Conservation (phyloP, 2,797 vertebrate genomes). For the Takifugu rubripes region DNA sequence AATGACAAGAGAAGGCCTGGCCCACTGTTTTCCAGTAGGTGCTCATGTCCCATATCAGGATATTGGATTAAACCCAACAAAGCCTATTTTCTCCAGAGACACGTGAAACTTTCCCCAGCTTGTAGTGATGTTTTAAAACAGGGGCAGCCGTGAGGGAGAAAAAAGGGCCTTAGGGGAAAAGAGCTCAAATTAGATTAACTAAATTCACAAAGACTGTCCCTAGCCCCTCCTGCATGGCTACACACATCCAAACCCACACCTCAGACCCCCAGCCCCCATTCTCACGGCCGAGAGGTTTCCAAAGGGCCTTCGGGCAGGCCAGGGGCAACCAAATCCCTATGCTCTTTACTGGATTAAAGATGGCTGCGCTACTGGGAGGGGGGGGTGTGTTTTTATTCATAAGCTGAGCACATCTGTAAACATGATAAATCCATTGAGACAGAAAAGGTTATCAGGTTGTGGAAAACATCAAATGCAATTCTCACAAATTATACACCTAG, state of each 20-base stretch:
- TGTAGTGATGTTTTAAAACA: conserved; percentile 60
- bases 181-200: conserved; percentile 77
- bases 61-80: conserved; percentile 70
- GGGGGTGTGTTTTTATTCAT: conserved; percentile 46
- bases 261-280: conserved; percentile 59
- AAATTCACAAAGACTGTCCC: conserved; percentile 77
- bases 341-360: conserved; percentile 75
- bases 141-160: conserved; percentile 42
- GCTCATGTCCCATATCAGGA: conserved; percentile 36
- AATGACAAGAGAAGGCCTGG: conserved; percentile 20
- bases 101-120: conserved; percentile 56
- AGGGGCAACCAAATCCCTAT: conserved; percentile 67
- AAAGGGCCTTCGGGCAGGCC: conserved; percentile 69
- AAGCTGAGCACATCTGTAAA: conserved; percentile 70
- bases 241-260: conserved; percentile 65
- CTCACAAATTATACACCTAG: neutral
- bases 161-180: conserved; percentile 57
- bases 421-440: conserved; percentile 51
- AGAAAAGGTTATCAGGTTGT: conserved; percentile 31
- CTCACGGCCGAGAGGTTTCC: conserved; percentile 73
- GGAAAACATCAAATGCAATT: conserved; percentile 17
- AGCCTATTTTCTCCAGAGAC: conserved; percentile 56
- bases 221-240: conserved; percentile 64
- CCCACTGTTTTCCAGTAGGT: conserved; percentile 27
- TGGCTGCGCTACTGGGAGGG: conserved; percentile 45